These are phyloP conservation scores for Palaemon carinicauda DNA, from an alignment of 1,140 invertebrate species.

Conservation along the genomic window DNA sequence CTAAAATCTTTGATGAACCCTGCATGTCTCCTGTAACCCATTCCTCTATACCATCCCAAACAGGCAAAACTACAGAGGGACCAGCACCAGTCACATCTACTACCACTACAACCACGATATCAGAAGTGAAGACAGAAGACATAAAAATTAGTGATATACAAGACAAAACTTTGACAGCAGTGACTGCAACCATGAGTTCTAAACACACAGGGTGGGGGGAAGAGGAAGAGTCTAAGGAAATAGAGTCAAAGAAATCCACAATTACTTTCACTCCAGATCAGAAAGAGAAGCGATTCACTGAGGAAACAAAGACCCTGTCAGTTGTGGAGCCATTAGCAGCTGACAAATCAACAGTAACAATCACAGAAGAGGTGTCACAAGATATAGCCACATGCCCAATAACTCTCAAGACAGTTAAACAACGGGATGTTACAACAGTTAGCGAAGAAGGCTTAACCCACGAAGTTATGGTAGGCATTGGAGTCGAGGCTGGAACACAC, in stretches of 20 bases:
- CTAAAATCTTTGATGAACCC: background rate
- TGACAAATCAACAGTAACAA: conserved; percentile 7
- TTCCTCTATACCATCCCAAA: conserved; percentile 25
- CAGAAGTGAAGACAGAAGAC: conserved; percentile 20
- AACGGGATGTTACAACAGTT: background rate
- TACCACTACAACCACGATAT: background rate
- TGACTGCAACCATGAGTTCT: background rate
- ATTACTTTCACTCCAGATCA: conserved; percentile 37
- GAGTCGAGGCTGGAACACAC: conserved; percentile 15
- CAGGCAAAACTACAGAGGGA: conserved; percentile 17
- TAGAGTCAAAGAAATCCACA: conserved; percentile 5
- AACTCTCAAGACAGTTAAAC: conserved; percentile 31
- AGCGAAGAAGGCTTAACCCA: conserved; percentile 22
- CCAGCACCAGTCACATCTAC: background rate
- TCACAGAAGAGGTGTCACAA: background rate
- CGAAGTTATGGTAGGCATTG: conserved; percentile 27
- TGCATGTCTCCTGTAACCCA: conserved; percentile 13
- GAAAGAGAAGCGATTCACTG: conserved; percentile 7
- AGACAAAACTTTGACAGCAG: conserved; percentile 7
- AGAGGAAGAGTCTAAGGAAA: conserved; percentile 15
- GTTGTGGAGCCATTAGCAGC: conserved; percentile 13
- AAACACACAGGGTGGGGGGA: conserved; percentile 38
- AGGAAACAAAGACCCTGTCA: background rate
- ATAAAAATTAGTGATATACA: conserved; percentile 1
- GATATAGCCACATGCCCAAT: conserved; percentile 3